phyloP scores from a whole-genome alignment of 1,140 invertebrate species.

The Drosophila hydei region DNA sequence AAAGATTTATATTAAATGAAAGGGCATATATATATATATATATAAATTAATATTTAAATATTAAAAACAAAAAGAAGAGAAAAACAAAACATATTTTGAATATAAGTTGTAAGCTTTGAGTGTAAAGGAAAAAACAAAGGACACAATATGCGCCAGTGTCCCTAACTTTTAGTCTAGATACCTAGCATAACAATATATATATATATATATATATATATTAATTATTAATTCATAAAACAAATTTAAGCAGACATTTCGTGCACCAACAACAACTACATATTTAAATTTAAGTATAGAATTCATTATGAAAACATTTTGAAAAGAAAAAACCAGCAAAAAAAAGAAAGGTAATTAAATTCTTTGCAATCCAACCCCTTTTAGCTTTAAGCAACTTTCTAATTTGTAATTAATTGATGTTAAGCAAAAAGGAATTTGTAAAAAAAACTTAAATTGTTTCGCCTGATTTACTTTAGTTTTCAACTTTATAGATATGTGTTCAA shows the following conservation, averaged over 20 bases:
- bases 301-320: constrained; percentile 11
- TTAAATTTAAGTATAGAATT: constrained; percentile 36
- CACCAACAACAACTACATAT: constrained; percentile 31
- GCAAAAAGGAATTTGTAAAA: constrained; percentile 18
- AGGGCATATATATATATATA: constrained; percentile 37
- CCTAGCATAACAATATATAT: constrained; percentile 47
- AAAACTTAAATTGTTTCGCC: constrained; percentile 29
- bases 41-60: constrained; percentile 57
- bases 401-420: constrained; percentile 47
- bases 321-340: no score
- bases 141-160: constrained; percentile 62
- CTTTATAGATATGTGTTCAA: constrained; percentile 65
- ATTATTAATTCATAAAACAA: constrained; percentile 15
- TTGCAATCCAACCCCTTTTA: constrained; percentile 37
- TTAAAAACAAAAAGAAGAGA: constrained; percentile 13
- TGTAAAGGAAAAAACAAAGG: constrained; percentile 71
- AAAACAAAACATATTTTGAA: constrained; percentile 23
- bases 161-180: constrained; percentile 65
- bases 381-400: constrained; percentile 64
- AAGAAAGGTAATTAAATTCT: constrained; percentile 1
- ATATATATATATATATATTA: constrained; percentile 24
- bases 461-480: constrained; percentile 25
- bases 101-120: constrained; percentile 51
- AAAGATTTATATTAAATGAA: constrained; percentile 58
- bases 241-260: constrained; percentile 5